Percentiles rank a stretch among this genome's conserved stretches.
Evolutionary conservation across 2,113 vertebrate species (phyloP).

Genomic region (Taxidea taxus): DNA sequence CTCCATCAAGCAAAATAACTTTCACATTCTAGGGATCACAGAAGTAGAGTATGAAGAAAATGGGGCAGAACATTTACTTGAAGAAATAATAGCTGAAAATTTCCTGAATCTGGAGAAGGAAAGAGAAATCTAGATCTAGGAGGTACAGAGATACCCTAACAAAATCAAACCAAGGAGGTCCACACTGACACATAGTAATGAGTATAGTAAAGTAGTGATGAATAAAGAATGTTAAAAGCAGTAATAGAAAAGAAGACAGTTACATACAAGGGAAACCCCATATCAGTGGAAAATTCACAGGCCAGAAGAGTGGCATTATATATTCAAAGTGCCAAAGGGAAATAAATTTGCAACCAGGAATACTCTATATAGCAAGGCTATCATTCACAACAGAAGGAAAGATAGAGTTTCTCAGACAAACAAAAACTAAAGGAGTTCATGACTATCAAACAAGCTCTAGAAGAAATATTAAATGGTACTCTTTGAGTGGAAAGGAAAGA

Average conservation of each 20-base stretch:
- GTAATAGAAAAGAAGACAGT: not conserved
- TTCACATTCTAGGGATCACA: not conserved
- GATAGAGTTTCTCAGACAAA: not conserved
- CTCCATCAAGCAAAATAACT: not conserved
- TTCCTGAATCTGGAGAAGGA: not conserved
- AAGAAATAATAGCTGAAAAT: not conserved
- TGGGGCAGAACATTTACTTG: not conserved
- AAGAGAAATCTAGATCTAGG: not conserved
- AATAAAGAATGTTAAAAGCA: not conserved
- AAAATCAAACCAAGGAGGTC: not conserved
- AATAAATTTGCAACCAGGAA: not conserved
- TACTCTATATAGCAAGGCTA: not conserved
- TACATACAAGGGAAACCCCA: not conserved
- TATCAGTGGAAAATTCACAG: not conserved
- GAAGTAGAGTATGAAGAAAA: not conserved
- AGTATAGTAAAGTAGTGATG: not conserved
- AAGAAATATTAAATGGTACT: not conserved
- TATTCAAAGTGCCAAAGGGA: not conserved
- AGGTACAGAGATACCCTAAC: not conserved
- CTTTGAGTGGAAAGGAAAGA: not conserved
- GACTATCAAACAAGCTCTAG: not conserved
- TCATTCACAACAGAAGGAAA: not conserved
- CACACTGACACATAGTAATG: not conserved
- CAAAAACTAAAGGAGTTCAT: not conserved
- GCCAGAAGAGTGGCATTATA: not conserved